A percentile compares a stretch with the other conserved stretches of the same genome.
These are phyloP conservation scores for Saxidomus purpurata DNA, from an alignment of 1,140 invertebrate species.

Conservation along the genomic window DNA sequence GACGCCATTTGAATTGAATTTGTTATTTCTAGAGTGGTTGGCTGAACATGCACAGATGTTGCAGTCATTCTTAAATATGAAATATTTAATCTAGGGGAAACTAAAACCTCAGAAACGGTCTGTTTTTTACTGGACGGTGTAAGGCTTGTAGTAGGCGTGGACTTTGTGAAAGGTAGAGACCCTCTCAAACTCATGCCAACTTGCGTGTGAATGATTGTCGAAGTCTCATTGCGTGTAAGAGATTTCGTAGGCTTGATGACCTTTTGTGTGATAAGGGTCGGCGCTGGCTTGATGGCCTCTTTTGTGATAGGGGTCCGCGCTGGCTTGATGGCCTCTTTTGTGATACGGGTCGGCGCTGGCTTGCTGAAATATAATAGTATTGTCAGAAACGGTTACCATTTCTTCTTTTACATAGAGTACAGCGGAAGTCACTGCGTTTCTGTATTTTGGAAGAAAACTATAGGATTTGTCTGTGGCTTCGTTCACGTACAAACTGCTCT, in stretches of 20 bases:
- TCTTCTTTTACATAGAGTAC: too few species aligned
- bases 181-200: neutral
- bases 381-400: too few species aligned
- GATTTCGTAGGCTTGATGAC: conserved; percentile 7
- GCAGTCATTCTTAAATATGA: neutral
- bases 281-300: too few species aligned
- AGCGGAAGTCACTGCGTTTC: too few species aligned
- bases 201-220: neutral
- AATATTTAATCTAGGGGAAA: neutral
- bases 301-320: too few species aligned
- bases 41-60: neutral
- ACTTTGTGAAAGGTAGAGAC: neutral
- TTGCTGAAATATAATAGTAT: too few species aligned
- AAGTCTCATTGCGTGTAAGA: neutral
- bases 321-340: too few species aligned
- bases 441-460: too few species aligned
- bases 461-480: too few species aligned
- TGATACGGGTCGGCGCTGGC: too few species aligned
- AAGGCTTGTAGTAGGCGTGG: neutral
- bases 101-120: neutral
- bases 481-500: too few species aligned
- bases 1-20: neutral
- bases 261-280: too few species aligned
- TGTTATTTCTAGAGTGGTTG: neutral
- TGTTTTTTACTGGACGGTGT: neutral